Conservation (phyloP, 2,113 vertebrate genomes). For the Piliocolobus tephrosceles region DNA sequence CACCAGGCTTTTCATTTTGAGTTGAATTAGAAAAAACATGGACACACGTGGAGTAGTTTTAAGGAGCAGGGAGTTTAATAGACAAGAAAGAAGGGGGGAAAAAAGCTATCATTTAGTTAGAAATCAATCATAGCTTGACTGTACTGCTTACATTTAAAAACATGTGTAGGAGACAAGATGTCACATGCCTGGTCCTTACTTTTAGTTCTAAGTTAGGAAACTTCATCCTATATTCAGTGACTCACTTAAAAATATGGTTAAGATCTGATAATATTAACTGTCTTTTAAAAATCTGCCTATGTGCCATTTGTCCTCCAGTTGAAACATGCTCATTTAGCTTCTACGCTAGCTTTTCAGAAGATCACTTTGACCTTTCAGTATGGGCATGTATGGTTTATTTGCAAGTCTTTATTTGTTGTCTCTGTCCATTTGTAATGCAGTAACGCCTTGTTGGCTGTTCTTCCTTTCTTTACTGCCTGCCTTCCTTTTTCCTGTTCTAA, state of each 20-base stretch:
- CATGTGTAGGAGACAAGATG: conserved; percentile 73
- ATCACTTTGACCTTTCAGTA: neutral
- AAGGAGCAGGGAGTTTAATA: too few species aligned
- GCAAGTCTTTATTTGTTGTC: neutral
- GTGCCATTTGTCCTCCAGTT: conserved; percentile 70
- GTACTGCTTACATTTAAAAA: conserved; percentile 65
- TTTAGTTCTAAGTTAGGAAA: conserved; percentile 76
- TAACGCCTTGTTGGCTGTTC: neutral
- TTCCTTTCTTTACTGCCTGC: neutral
- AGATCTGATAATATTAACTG: conserved; percentile 78
- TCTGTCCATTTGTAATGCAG: neutral
- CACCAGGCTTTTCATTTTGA: too few species aligned
- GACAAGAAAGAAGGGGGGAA: too few species aligned
- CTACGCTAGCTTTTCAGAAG: conserved; percentile 16
- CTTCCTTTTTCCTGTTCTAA: neutral
- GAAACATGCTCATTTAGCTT: conserved; percentile 60
- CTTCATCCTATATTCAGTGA: conserved; percentile 76
- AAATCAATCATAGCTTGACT: conserved; percentile 61
- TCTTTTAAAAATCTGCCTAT: conserved; percentile 75
- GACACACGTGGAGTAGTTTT: too few species aligned
- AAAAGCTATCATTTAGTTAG: conserved; percentile 40
- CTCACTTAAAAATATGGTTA: conserved; percentile 79
- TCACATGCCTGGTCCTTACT: conserved; percentile 69
- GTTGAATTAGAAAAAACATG: too few species aligned
- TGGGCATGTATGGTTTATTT: neutral